Evolutionary conservation across 2,888 invertebrate species (phyloP).

Genomic region (Lepeophtheirus nordmannii): DNA sequence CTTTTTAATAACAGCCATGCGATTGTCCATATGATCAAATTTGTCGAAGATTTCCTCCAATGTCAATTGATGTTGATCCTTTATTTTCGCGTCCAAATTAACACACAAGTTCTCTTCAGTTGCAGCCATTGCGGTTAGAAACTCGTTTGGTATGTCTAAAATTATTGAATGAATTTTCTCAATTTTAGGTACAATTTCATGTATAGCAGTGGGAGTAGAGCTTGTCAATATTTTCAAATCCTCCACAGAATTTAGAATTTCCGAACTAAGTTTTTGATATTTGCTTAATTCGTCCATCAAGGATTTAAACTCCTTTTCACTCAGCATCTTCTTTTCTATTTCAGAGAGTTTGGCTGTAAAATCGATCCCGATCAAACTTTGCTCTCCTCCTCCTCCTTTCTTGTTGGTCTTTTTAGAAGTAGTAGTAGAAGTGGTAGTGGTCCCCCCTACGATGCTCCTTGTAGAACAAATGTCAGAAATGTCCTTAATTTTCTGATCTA

Average conservation of each 20-base stretch:
- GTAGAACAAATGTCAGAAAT: too few relatives aligned
- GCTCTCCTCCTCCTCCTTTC: not conserved
- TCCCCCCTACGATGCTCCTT: too few relatives aligned
- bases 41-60: conserved; percentile 11
- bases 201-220: conserved; percentile 4
- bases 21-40: conserved; percentile 9
- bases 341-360: not conserved
- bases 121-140: not conserved
- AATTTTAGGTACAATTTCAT: conserved; percentile 11
- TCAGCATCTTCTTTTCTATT: not conserved
- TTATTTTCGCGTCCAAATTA: not conserved
- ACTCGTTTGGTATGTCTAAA: conserved; percentile 5
- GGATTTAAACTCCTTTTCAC: not conserved
- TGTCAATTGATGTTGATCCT: conserved; percentile 10
- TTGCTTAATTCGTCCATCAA: conserved; percentile 9
- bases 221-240: conserved; percentile 9
- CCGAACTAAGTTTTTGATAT: not conserved
- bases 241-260: conserved; percentile 17
- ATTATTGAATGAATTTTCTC: not conserved
- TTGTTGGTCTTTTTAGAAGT: not conserved
- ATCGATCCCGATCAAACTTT: not conserved
- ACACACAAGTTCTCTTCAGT: conserved; percentile 7
- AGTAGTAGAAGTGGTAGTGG: not conserved
- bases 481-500: not conserved
- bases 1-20: conserved; percentile 13